Percentiles rank a stretch among this genome's conserved stretches.
phyloP scores from a whole-genome alignment of 2,888 invertebrate genomes.

The Yponomeuta cagnagella region DNA sequence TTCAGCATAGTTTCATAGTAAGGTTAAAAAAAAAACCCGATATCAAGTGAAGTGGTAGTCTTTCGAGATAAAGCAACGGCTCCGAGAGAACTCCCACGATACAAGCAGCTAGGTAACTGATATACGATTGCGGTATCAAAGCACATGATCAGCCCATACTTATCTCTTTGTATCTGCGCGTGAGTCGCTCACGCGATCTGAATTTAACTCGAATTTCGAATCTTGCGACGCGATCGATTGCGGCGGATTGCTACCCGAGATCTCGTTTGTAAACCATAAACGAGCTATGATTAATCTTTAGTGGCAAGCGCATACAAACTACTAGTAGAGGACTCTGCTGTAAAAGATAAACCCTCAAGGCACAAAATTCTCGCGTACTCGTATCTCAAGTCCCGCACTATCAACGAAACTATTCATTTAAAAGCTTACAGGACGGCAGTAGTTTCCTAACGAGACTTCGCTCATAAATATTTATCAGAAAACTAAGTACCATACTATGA shows the following conservation, averaged over 20 bases:
- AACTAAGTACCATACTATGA: constrained; percentile 26
- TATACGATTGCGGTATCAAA: constrained; percentile 64
- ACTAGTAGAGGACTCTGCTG: constrained; percentile 10
- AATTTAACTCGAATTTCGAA: constrained; percentile 38
- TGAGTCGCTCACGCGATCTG: constrained; percentile 42
- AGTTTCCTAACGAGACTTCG: constrained; percentile 8
- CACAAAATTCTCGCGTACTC: constrained; percentile 16
- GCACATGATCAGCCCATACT: constrained; percentile 51
- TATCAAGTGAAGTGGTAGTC: background rate
- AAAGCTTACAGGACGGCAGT: constrained; percentile 2
- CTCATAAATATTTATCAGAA: constrained; percentile 30
- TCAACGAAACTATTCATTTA: constrained; percentile 21
- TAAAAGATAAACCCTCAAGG: constrained; percentile 9
- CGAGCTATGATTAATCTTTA: constrained; percentile 46
- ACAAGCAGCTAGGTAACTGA: constrained; percentile 47
- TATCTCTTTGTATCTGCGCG: constrained; percentile 52
- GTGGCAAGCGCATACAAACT: constrained; percentile 32
- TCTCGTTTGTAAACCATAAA: constrained; percentile 44
- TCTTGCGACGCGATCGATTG: constrained; percentile 46
- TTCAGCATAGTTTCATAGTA: too few species aligned
- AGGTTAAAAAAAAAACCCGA: background rate
- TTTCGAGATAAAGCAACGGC: constrained; percentile 18
- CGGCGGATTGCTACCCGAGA: constrained; percentile 31
- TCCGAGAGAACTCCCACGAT: constrained; percentile 44
- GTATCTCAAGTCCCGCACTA: constrained; percentile 27